A percentile compares a stretch with the other conserved stretches of the same genome.
phyloP scores from a whole-genome alignment of 2,797 vertebrate species.

The Chaetophractus vellerosus region DNA sequence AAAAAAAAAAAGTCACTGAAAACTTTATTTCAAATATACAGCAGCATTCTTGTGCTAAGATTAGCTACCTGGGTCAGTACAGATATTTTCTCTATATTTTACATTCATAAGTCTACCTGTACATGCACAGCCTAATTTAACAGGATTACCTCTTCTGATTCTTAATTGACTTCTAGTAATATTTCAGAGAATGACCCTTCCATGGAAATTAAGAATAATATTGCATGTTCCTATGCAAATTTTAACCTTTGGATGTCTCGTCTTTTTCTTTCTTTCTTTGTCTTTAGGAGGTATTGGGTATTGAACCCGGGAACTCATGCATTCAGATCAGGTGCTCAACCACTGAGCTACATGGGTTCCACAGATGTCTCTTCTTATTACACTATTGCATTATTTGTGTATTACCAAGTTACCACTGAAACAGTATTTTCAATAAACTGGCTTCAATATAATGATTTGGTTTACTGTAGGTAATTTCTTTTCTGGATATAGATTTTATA shows the following conservation, averaged over 20 bases:
- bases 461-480: constrained; percentile 16
- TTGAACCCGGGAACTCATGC: no score
- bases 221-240: background rate
- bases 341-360: no score
- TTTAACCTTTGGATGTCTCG: constrained; percentile 8
- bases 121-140: background rate
- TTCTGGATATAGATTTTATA: background rate
- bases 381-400: background rate
- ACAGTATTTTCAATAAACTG: background rate
- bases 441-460: background rate
- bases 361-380: background rate
- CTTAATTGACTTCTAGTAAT: background rate
- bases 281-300: no score
- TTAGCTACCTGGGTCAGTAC: background rate
- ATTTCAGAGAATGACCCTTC: background rate
- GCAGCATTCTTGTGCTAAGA: background rate
- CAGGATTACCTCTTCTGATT: background rate
- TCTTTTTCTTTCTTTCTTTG: no score
- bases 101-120: background rate
- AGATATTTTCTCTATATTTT: background rate
- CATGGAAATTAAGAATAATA: background rate
- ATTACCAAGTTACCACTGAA: constrained; percentile 23
- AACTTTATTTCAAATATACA: background rate
- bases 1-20: no score
- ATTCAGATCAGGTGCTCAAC: no score